phyloP scores from a whole-genome alignment of 2,113 vertebrate genomes.

The Thymallus thymallus region DNA sequence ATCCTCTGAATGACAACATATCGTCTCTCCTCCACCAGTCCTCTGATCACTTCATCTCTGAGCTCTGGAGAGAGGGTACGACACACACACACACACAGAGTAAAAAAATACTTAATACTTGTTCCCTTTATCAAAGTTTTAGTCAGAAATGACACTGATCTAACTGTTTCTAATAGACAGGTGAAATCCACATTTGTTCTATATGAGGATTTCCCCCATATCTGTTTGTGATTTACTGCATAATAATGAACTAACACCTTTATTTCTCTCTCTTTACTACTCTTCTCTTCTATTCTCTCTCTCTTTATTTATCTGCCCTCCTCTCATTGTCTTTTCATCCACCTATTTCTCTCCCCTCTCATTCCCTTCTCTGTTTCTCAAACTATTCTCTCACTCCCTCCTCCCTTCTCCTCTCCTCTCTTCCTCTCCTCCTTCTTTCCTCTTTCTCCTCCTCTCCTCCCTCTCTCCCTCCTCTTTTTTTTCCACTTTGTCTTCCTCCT shows the following conservation, averaged over 20 bases:
- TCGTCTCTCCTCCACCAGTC: conserved; percentile 88
- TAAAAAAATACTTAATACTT: neutral
- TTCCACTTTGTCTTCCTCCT: conserved; percentile 14
- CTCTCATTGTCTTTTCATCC: conserved; percentile 1
- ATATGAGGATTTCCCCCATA: neutral
- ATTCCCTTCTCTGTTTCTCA: conserved; percentile 30
- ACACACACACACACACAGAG: neutral
- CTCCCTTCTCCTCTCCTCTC: conserved; percentile 25
- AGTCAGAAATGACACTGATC: neutral
- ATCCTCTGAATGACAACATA: conserved; percentile 87
- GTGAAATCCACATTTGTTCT: neutral
- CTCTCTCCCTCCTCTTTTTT: neutral
- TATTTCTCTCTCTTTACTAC: conserved; percentile 32
- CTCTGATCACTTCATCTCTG: conserved; percentile 83
- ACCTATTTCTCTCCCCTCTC: conserved; percentile 18
- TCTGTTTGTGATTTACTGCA: too few relatives aligned
- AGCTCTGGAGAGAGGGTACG: conserved; percentile 92
- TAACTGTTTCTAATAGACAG: neutral
- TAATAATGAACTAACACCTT: conserved; percentile 4
- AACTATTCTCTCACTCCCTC: neutral
- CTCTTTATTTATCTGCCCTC: conserved; percentile 19
- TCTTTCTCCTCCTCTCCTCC: conserved; percentile 2
- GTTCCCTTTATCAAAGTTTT: neutral
- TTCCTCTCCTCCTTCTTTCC: neutral
- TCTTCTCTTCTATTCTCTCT: conserved; percentile 30